These are phyloP conservation scores for Stratiolaelaps scimitus DNA, from an alignment of 1,140 invertebrate species.

Conservation along the genomic window DNA sequence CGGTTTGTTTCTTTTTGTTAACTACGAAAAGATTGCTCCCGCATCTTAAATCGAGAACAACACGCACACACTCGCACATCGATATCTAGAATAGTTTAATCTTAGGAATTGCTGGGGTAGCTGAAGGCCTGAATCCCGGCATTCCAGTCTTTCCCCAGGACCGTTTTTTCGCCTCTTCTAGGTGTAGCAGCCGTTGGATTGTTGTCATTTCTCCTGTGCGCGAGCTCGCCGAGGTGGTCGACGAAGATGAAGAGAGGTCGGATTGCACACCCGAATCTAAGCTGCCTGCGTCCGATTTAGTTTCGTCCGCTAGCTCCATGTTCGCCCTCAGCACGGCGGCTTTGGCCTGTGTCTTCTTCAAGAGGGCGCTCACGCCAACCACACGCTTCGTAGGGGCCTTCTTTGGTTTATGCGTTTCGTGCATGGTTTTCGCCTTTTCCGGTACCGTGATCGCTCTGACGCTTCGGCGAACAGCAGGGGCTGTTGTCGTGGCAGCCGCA, in stretches of 20 bases:
- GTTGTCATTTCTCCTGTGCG: neutral
- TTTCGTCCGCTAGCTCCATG: neutral
- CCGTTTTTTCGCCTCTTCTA: slow-evolving; percentile 21
- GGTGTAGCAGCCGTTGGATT: slow-evolving; percentile 6
- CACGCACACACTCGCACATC: too few species aligned
- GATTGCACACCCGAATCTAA: slow-evolving; percentile 6
- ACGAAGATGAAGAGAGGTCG: neutral
- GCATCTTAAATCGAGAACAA: too few species aligned
- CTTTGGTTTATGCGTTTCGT: neutral
- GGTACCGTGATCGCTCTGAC: neutral
- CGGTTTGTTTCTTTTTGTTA: too few species aligned
- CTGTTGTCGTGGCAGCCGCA: neutral
- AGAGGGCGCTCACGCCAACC: neutral
- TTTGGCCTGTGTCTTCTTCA: slow-evolving; percentile 5
- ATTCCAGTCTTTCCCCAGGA: slow-evolving; percentile 22
- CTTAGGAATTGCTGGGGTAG: neutral
- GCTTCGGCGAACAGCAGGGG: neutral
- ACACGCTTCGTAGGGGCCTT: neutral
- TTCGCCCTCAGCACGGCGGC: neutral
- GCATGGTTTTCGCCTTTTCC: slow-evolving; percentile 1
- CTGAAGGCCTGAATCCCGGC: slow-evolving; percentile 23
- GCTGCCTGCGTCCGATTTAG: neutral
- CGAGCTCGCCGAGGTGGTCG: neutral
- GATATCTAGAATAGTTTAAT: too few species aligned
- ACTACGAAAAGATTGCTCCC: too few species aligned